phyloP scores from a whole-genome alignment of 1,140 invertebrate genomes.

The Drosophila subobscura region DNA sequence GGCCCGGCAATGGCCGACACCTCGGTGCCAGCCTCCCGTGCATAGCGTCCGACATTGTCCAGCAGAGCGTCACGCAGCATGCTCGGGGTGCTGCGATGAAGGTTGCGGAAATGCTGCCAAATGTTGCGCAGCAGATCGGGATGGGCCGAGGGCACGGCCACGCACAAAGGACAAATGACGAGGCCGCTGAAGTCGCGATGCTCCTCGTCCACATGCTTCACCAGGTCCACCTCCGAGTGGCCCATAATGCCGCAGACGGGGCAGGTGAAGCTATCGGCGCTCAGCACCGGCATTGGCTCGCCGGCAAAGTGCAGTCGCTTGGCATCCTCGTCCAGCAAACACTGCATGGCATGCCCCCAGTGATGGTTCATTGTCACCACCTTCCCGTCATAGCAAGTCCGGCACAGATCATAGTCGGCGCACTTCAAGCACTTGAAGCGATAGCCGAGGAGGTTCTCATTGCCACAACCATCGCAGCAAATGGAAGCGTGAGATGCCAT shows the following conservation, averaged over 20 bases:
- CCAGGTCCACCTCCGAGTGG: constrained; percentile 18
- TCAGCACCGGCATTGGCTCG: constrained; percentile 37
- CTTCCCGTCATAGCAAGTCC: constrained; percentile 29
- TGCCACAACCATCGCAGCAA: constrained; percentile 51
- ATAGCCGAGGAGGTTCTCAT: constrained; percentile 15
- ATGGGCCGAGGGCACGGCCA: constrained; percentile 27
- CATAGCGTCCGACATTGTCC: not conserved
- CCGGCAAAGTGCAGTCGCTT: constrained; percentile 45
- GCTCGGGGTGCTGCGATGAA: constrained; percentile 12
- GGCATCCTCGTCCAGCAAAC: constrained; percentile 43
- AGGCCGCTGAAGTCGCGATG: constrained; percentile 18
- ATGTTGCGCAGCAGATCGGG: constrained; percentile 18
- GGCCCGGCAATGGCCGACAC: too few species aligned
- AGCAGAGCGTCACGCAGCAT: not conserved
- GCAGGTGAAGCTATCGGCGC: constrained; percentile 64
- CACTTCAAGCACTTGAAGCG: constrained; percentile 65
- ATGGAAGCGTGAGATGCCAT: too few species aligned
- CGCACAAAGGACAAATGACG: constrained; percentile 62
- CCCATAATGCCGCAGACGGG: constrained; percentile 60
- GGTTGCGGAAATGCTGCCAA: constrained; percentile 14
- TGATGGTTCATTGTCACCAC: constrained; percentile 13
- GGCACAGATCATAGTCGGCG: constrained; percentile 53
- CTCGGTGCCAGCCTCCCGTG: too few species aligned
- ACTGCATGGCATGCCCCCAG: constrained; percentile 53
- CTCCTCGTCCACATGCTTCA: constrained; percentile 22